Percentiles rank a stretch among this genome's conserved stretches.
Evolutionary conservation across 2,888 invertebrate genomes (phyloP).

Genomic region (Stegana nigrithorax): DNA sequence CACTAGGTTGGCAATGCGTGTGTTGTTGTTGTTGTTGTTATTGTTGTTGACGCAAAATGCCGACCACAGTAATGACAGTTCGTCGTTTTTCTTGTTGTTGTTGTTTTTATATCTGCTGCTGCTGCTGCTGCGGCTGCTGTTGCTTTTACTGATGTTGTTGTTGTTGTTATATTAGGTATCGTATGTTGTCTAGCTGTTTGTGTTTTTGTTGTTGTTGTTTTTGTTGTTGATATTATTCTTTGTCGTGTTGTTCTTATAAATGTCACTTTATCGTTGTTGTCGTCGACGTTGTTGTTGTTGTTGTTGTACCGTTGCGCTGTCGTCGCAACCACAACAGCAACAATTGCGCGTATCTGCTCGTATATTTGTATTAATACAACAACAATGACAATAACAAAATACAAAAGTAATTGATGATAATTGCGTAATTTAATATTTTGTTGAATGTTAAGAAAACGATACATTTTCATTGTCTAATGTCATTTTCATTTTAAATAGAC

Average conservation of each 20-base stretch:
- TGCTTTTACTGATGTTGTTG: conserved; percentile 22
- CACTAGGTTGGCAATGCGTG: not conserved
- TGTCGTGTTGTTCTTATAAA: no score
- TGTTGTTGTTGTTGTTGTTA: no score
- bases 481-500: no score
- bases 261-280: no score
- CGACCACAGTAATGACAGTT: conserved; percentile 9
- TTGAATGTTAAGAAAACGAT: conserved; percentile 65
- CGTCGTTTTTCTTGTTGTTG: conserved; percentile 36
- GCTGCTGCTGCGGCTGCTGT: not conserved
- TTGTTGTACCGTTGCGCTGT: not conserved
- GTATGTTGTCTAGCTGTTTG: not conserved
- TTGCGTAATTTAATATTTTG: conserved; percentile 65
- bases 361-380: conserved; percentile 27
- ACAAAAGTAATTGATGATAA: conserved; percentile 66
- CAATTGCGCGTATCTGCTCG: conserved; percentile 28
- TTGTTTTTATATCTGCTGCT: conserved; percentile 29
- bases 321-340: conserved; percentile 37
- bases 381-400: conserved; percentile 53
- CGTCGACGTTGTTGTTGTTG: not conserved
- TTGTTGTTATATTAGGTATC: conserved; percentile 2
- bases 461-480: conserved; percentile 56
- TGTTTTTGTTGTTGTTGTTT: conserved; percentile 28
- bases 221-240: conserved; percentile 17
- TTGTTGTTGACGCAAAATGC: no score